Base-by-base conservation (phyloP, 53 echinoderm and acorn worm species). In the Luidia sarsii region DNA sequence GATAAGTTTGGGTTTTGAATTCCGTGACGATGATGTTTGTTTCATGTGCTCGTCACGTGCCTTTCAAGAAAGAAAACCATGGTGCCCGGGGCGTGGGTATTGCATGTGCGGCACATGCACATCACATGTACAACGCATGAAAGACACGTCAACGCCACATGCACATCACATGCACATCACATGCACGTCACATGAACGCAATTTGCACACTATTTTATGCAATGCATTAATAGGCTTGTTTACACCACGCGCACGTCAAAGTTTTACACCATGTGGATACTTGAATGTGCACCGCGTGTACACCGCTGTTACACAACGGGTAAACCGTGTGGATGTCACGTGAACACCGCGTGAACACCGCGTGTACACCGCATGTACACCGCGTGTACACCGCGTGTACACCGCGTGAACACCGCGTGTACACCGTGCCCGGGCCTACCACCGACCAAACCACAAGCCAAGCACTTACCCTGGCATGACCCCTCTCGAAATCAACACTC, bases 401-500 rank as follows among this genome's bases (percentile, higher is more conserved):
- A 15, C 52, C 52, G 7, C 46, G 46, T 9, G 7, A 14, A 45
- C 61, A 28, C 18, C 61, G 33, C 6, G 18, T 61, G 18, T 16
- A 9, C 7, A 45, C 59, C 59, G 3, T 31, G 29, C 61, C 1
- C 24, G 15, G 18, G 29, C 33, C n/a, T n/a, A n/a, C n/a, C n/a
- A n/a, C n/a, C n/a, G n/a, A n/a, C n/a, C n/a, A n/a, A n/a, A n/a
- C n/a, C n/a, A n/a, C n/a, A n/a, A n/a, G n/a, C n/a, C n/a, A 20
- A 21, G 33, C 33, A 19, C 37, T 20, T 4, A 11, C 39, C 21
- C 29, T 31, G 35, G 18, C 35, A 33, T 35, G 21, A 35, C 35
- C 2, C 23, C 23, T 51, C 72, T 72, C 33, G 55, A 56, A 72
- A 72, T 72, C 77, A 77, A n/a, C n/a, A n/a, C n/a, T n/a, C n/a